phyloP scores from a whole-genome alignment of 2,797 vertebrate genomes.

The Acanthurus tractus region DNA sequence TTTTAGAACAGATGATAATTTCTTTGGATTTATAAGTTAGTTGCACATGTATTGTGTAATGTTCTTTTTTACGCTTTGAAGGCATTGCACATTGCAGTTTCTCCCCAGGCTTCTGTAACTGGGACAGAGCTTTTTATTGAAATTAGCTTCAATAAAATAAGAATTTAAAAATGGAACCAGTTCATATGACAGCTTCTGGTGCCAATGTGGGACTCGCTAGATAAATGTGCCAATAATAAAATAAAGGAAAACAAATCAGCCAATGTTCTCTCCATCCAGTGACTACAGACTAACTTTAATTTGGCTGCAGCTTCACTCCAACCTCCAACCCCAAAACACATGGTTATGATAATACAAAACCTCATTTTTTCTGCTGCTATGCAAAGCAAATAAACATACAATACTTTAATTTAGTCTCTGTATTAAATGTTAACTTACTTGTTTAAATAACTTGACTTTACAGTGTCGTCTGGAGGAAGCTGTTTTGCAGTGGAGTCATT shows the following conservation, averaged over 20 bases:
- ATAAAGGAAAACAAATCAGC: conserved; percentile 32
- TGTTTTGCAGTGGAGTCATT: conserved; percentile 4
- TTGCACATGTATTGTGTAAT: neutral
- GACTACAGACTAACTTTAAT: conserved; percentile 34
- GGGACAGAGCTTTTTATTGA: conserved; percentile 15
- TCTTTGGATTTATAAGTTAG: neutral
- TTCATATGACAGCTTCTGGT: conserved; percentile 11
- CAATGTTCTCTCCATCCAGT: conserved; percentile 3
- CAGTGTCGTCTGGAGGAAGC: conserved; percentile 20
- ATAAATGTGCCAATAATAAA: conserved; percentile 35
- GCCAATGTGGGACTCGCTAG: conserved; percentile 15
- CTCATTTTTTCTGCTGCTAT: conserved; percentile 13
- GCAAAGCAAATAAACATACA: conserved; percentile 59
- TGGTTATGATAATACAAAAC: conserved; percentile 50
- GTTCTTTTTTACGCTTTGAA: conserved; percentile 13
- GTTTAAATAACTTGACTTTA: conserved; percentile 40
- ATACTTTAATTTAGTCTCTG: conserved; percentile 48
- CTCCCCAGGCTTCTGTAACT: conserved; percentile 7
- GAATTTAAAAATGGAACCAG: conserved; percentile 18
- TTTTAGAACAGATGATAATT: neutral
- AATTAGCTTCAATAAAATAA: conserved; percentile 34
- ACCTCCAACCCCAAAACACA: conserved; percentile 44
- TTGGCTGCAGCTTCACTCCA: conserved; percentile 35
- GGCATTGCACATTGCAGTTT: neutral
- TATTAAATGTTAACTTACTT: conserved; percentile 40